Evolutionary conservation across 2,888 invertebrate genomes (phyloP), one percentile per base, ranked within the genome.

Genomic region (Diloba caeruleocephala): DNA sequence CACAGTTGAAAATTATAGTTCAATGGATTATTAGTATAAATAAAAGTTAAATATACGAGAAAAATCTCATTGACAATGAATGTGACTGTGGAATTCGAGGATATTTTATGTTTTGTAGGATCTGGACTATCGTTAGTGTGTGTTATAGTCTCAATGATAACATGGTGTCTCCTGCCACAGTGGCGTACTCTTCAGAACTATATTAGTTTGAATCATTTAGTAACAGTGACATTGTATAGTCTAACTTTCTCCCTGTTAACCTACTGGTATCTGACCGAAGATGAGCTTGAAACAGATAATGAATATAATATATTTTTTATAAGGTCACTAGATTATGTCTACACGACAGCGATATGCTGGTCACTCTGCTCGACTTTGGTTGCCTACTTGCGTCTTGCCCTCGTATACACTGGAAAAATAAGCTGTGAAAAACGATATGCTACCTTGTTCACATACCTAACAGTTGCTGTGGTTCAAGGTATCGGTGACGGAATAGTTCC

Each of bases 361-460:
- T 62, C 71, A 5, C 48, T 67, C 9, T 50, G 62, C n/a, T 48
- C 58, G 6, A 39, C 58, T 15, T 1, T 61, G 10, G 15, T 53
- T 0, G 74, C 54, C 2, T 58, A 71, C 31, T 19, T 69, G 23
- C 56, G 58, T 34, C 56, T 71, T 4, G 71, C 66, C 1, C 50
- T 62, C 0, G 1, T 73, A 0, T 54, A 66, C 12, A 25, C 19
- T 19, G 54, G 65, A 14, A 43, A 32, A 13, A 41, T 68, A 17
- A 55, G 64, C 10, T 38, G 9, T 6, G 72, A 53, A 17, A 70
- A 64, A 31, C 38, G 43, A n/a, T 52, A 39, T 10, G 54, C 52
- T 1, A 72, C 69, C 1, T 6, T 28, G 0, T 57, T 68, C 2
- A 41, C 39, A 7, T 49, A 46, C 14, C 15, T 32, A 34, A 4